Evolutionary conservation across 37 sponge, comb jelly and placozoan species (phyloP), one percentile per base, ranked within the genome.

Genomic region (Agelas oroides): DNA sequence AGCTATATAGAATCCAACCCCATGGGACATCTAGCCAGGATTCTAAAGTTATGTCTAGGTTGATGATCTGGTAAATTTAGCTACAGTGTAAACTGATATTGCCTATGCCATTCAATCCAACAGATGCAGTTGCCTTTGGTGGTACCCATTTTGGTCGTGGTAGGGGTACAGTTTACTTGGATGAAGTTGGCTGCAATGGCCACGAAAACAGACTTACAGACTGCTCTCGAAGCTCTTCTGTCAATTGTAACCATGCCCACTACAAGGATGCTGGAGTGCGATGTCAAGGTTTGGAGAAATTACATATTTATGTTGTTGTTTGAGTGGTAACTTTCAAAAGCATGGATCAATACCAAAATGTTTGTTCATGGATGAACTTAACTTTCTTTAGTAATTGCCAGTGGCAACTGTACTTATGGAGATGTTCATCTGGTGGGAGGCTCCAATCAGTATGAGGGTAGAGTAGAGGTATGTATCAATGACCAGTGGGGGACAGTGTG

Each of bases 391-490:
- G 46, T 46, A 3, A 46, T 8, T 46, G 3, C 46, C 46, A 3
- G 1, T 24, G 46, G 25, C 1, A 38, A 37, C n/a, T 71, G 46
- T 5, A 36, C 46, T 17, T 41, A 71, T 71, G 72, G 72, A n/a
- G 72, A 35, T 25, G 46, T 71, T 39, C 72, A 46, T 36, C 40
- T 71, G 72, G 72, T 71, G 72, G 72, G 40, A 71, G 72, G 72
- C 15, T 25, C 72, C 20, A 36, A 35, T 40, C 39, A 71, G 46
- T 71, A 40, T 1, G 72, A 71, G 72, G 72, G 72, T 19, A 71
- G 72, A 38, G 72, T 71, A 46, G 72, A 71, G 72, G 46, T 71
- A 24, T 71, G 39, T 46, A 41, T 36, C 24, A 71, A 71, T 71
- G n/a, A 40, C 39, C 39, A 36, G 46, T 71, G 72, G 72, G 72